Conservation (phyloP, 2,113 vertebrate species). For the Petroica traversi region DNA sequence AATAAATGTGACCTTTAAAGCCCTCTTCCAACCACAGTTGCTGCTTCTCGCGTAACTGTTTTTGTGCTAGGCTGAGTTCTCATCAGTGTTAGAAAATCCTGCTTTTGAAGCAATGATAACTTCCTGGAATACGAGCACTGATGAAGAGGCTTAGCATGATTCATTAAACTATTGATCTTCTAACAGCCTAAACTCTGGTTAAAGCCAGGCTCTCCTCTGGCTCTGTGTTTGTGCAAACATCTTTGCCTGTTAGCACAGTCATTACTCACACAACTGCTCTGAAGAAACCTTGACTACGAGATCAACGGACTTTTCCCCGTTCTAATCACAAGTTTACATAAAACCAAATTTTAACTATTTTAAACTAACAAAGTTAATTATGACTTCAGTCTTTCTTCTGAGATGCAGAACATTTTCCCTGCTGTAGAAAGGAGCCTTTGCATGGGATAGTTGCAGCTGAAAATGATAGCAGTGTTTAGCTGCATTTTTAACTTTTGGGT, state of each 20-base stretch:
- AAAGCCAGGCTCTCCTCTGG: conserved; percentile 39
- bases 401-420: conserved; percentile 32
- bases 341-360: conserved; percentile 7
- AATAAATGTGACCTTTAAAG: conserved; percentile 43
- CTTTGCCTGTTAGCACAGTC: conserved; percentile 33
- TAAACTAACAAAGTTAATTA: conserved; percentile 35
- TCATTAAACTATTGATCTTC: conserved; percentile 39
- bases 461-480: conserved; percentile 70
- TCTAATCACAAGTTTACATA: background rate
- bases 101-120: background rate
- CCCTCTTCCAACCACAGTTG: background rate
- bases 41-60: background rate
- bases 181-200: conserved; percentile 32
- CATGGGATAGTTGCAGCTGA: conserved; percentile 50
- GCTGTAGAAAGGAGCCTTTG: conserved; percentile 25
- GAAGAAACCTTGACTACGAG: background rate
- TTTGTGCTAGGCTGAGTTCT: conserved; percentile 5
- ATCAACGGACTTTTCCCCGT: background rate
- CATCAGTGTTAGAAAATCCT: background rate
- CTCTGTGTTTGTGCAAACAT: conserved; percentile 51
- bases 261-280: background rate
- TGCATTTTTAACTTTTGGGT: conserved; percentile 63
- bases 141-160: conserved; percentile 1
- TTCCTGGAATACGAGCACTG: background rate
- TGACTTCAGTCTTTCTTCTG: background rate